A percentile compares a stretch with the other conserved stretches of the same genome.
Evolutionary conservation across 2,888 invertebrate species (phyloP).

Genomic region (Baronia brevicornis): DNA sequence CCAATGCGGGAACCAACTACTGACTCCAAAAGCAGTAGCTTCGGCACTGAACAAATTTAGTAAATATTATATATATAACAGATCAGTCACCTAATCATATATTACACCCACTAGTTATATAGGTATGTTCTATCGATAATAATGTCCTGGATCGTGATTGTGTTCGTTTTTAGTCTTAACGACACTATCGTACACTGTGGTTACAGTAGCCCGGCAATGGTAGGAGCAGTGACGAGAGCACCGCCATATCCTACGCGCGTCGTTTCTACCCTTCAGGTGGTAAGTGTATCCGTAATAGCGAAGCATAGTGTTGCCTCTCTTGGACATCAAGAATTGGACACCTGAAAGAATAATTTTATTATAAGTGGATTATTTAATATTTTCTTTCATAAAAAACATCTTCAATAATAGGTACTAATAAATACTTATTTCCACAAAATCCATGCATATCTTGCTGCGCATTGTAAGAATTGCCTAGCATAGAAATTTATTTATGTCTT

Average conservation of each 20-base stretch:
- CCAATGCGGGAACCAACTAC: no score
- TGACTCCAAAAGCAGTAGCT: no score
- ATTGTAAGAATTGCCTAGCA: no score
- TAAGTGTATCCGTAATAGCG: constrained; percentile 18
- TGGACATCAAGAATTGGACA: constrained; percentile 15
- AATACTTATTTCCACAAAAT: no score
- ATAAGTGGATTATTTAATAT: background rate
- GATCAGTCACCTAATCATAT: no score
- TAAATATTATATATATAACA: no score
- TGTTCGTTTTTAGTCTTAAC: constrained; percentile 22
- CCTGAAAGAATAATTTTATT: constrained; percentile 5
- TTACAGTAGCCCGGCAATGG: constrained; percentile 21
- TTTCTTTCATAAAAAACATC: background rate
- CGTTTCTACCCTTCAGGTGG: constrained; percentile 17
- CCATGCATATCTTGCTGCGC: no score
- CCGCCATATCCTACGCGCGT: constrained; percentile 20
- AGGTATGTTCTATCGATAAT: no score
- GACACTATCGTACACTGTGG: constrained; percentile 21
- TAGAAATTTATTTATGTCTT: no score
- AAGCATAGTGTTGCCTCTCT: constrained; percentile 19
- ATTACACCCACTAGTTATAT: no score
- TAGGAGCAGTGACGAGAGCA: constrained; percentile 22
- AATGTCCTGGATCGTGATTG: constrained; percentile 20
- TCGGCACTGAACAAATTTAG: no score
- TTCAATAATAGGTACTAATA: background rate